A percentile compares a stretch with the other conserved stretches of the same genome.
phyloP scores from a whole-genome alignment of 1,140 invertebrate species.

The Microvelia longipes region DNA sequence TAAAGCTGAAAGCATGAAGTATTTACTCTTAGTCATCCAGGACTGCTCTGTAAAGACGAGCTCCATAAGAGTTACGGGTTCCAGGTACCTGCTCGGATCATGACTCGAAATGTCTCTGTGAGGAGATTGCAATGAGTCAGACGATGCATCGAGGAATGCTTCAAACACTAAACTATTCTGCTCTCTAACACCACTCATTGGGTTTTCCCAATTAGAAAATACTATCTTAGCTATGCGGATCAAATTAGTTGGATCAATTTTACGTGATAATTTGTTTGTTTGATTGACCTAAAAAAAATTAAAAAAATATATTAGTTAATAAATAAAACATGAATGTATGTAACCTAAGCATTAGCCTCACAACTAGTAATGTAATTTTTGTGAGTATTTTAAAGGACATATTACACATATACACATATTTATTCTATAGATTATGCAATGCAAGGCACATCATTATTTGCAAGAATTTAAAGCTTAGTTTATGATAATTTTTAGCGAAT shows the following conservation, averaged over 20 bases:
- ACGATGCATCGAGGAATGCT: not conserved
- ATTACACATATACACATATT: too few species aligned
- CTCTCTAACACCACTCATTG: constrained; percentile 13
- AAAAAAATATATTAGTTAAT: too few species aligned
- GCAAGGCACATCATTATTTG: too few species aligned
- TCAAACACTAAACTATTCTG: constrained; percentile 10
- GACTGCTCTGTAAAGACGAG: constrained; percentile 15
- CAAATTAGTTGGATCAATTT: not conserved
- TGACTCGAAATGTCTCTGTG: not conserved
- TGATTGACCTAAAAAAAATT: not conserved
- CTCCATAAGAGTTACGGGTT: constrained; percentile 9
- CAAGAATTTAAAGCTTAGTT: too few species aligned
- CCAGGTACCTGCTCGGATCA: not conserved
- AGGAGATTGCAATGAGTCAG: not conserved
- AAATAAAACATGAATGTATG: too few species aligned
- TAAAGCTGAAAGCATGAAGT: constrained; percentile 12
- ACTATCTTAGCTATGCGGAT: constrained; percentile 13
- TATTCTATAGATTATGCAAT: too few species aligned
- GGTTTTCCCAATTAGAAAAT: constrained; percentile 20
- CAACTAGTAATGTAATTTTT: too few species aligned
- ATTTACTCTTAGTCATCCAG: constrained; percentile 18
- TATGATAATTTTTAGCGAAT: too few species aligned
- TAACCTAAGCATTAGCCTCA: too few species aligned
- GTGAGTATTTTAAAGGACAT: too few species aligned
- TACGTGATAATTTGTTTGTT: not conserved